Conservation (phyloP, 2,888 invertebrate species). For the Troides helena region DNA sequence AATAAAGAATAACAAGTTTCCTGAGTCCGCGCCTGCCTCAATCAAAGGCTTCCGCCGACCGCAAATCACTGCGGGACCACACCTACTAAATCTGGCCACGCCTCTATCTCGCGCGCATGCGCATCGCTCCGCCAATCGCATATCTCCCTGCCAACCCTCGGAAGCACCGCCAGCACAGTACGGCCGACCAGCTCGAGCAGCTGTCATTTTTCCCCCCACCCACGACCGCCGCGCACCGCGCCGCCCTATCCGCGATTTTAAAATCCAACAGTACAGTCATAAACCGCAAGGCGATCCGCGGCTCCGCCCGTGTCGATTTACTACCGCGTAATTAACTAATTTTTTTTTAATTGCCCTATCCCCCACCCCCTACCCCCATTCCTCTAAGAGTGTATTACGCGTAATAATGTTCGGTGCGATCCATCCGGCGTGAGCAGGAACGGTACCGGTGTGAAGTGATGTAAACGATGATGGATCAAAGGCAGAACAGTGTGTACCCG, state of each 20-base stretch:
- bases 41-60: conserved; percentile 71
- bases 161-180: conserved; percentile 49
- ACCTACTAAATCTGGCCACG: conserved; percentile 69
- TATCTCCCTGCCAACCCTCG: conserved; percentile 43
- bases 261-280: conserved; percentile 64
- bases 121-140: conserved; percentile 58
- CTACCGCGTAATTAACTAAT: conserved; percentile 32
- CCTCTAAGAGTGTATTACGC: not conserved
- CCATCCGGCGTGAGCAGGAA: not conserved
- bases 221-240: conserved; percentile 64
- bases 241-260: conserved; percentile 64
- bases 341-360: not conserved
- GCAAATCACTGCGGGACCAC: conserved; percentile 76
- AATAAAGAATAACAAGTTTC: not conserved
- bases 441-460: conserved; percentile 32
- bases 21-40: conserved; percentile 57
- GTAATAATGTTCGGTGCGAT: not conserved
- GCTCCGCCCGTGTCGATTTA: conserved; percentile 35
- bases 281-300: conserved; percentile 58
- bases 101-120: conserved; percentile 59
- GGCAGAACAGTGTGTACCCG: conserved; percentile 59
- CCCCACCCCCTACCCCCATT: no score
- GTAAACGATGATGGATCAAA: conserved; percentile 62
- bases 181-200: conserved; percentile 68
- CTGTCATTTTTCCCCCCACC: conserved; percentile 65